Base-by-base conservation (phyloP, 2,888 invertebrate species). In the Perizoma affinitatum region DNA sequence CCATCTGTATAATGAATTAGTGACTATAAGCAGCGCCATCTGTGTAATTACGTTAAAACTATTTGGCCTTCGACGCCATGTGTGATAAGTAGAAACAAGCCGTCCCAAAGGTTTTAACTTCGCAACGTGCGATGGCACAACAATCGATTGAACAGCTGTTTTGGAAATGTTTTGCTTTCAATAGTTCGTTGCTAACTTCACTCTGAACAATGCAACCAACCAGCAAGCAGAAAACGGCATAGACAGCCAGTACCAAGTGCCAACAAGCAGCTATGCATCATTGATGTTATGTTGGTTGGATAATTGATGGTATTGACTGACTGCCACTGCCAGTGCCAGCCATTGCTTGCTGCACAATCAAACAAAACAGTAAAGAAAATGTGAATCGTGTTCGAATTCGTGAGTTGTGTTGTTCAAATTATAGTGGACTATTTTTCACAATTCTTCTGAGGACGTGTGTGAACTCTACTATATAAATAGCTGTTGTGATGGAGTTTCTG, bases 71-170 rank as follows among this genome's bases (percentile, higher is more conserved):
- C 7, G 40, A 6, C 40, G 7, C 9, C 40, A 22, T 40, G 40
- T 40, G 40, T 40, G 4, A 4, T n/a, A n/a, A n/a, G n/a, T n/a
- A n/a, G n/a, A n/a, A n/a, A n/a, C n/a, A n/a, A 4, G 40, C 9
- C 4, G 9, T 0, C 0, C n/a, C 4, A 7, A 8, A 40, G 8
- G 7, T 40, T 40, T 40, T 7, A 40, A 40, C 40, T 9, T 8
- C 9, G 6, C 40, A 40, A 6, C 7, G 42, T 4, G 42, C n/a
- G 78, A 75, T 76, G 76, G 43, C 74, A 67, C 66, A 71, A 57
- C 42, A 4, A 66, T 63, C 56, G 55, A 43, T 5, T 47, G 71
- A 87, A 82, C 87, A 88, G 88, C 88, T 88, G 87, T 83, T 83
- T 65, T 63, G 50, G 59, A 56, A 64, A 61, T 61, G 44, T 52